A percentile compares a stretch with the other conserved stretches of the same genome.
These are phyloP conservation scores for Eupithecia pulchellata DNA, from an alignment of 2,888 invertebrate species.

Conservation along the genomic window DNA sequence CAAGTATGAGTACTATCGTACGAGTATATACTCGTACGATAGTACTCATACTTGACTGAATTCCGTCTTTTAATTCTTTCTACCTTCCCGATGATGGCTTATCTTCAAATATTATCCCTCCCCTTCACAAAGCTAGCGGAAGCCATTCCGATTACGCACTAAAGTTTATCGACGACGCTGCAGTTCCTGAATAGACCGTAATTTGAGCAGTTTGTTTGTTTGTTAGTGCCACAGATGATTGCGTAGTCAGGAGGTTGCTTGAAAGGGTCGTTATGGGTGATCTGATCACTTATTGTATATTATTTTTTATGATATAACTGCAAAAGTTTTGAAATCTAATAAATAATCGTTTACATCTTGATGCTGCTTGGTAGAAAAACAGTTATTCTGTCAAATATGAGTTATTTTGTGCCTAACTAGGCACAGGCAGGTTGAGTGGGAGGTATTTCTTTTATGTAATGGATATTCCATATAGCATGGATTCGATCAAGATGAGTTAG, in stretches of 20 bases:
- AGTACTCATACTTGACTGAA: too few relatives aligned
- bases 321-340: background rate
- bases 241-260: constrained; percentile 4
- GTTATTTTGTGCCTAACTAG: too few relatives aligned
- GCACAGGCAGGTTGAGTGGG: too few relatives aligned
- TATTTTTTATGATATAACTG: background rate
- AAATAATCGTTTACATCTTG: background rate
- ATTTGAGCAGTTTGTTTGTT: constrained; percentile 26
- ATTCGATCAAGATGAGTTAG: too few relatives aligned
- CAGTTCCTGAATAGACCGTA: constrained; percentile 27
- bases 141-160: constrained; percentile 1
- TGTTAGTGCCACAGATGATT: constrained; percentile 3
- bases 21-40: too few relatives aligned
- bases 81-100: background rate
- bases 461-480: too few relatives aligned
- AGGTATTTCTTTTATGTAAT: too few relatives aligned
- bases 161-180: constrained; percentile 25
- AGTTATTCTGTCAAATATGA: too few relatives aligned
- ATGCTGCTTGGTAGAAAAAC: background rate
- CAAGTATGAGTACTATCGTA: too few relatives aligned
- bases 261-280: constrained; percentile 25
- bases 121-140: background rate
- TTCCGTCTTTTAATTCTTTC: too few relatives aligned
- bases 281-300: background rate
- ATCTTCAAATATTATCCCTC: background rate